A percentile compares a stretch with the other conserved stretches of the same genome.
Evolutionary conservation across 2,113 vertebrate species (phyloP).

Genomic region (Eretmodus cyanostictus): DNA sequence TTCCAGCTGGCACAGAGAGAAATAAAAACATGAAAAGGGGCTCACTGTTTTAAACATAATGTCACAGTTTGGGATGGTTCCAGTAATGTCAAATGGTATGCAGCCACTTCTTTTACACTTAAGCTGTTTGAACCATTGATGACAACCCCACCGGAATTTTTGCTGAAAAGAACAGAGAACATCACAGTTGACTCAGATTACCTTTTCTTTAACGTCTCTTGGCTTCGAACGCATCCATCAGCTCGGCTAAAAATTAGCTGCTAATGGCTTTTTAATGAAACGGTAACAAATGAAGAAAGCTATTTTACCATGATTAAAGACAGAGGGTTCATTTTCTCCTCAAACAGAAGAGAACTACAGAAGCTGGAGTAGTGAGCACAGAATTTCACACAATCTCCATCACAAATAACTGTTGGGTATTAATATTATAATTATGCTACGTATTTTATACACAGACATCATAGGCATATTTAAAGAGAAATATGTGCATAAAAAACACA

Average conservation of each 20-base stretch:
- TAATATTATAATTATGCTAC: background rate
- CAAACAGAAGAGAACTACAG: background rate
- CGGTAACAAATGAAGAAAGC: conserved; percentile 60
- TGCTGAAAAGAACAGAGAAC: conserved; percentile 16
- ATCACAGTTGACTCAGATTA: conserved; percentile 47
- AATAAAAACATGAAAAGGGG: conserved; percentile 2
- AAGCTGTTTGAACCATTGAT: conserved; percentile 1
- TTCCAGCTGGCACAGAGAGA: conserved; percentile 39
- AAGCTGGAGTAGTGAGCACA: background rate
- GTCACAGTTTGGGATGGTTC: conserved; percentile 31
- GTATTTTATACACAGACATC: background rate
- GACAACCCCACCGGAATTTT: conserved; percentile 33
- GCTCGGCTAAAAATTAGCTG: conserved; percentile 45
- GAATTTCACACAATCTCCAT: background rate
- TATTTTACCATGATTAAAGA: conserved; percentile 65
- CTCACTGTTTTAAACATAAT: conserved; percentile 14
- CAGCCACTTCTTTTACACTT: conserved; percentile 34
- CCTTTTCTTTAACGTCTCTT: conserved; percentile 28
- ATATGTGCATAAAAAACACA: background rate
- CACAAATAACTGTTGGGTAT: background rate
- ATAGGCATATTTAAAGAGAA: background rate
- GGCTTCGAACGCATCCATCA: conserved; percentile 48
- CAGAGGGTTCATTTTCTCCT: conserved; percentile 27
- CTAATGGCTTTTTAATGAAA: conserved; percentile 71
- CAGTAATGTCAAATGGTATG: conserved; percentile 45